Base-by-base conservation (phyloP, 2,797 vertebrate species). In the Neostethus bicornis region DNA sequence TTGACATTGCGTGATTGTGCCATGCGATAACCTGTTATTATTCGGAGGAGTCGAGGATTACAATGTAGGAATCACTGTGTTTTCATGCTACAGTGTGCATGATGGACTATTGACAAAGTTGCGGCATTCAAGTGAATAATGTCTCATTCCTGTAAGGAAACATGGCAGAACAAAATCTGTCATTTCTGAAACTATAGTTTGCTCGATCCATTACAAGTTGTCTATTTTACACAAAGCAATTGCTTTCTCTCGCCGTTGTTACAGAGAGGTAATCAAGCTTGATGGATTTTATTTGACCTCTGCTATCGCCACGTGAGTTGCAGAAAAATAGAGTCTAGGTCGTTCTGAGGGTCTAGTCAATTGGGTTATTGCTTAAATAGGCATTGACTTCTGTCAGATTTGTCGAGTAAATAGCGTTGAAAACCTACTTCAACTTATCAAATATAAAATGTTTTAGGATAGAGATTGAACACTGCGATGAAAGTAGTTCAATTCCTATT, bases 271-370 rank as follows among this genome's bases (percentile, higher is more conserved):
- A 72, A 68, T 84, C 25, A 4, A 70, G 48, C 67, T 73, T 51
- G 56, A 46, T 80, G 42, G 79, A 73, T 85, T 85, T 81, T 71
- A 62, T 83, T 87, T 79, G 78, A 83, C 80, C 80, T 67, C 25
- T 31, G 76, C 70, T 70, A 71, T 75, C 70, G 69, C 41, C 56
- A 58, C 50, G 78, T 73, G 68, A 80, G 51, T 62, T 68, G 50
- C 21, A 42, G 42, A 34, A 11, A 73, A 68, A 64, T 54, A 56
- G 61, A 47, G 69, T 73, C 72, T 78, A 48, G 17, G 32, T 58
- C 50, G 81, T 71, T 75, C 64, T 49, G 21, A 68, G 76, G 77
- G 43, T 60, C 68, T 55, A 70, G 29, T 59, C 42, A 1, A 59
- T 56, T 58, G 23, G 42, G 47, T 57, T 67, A 31, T 46, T 61